These are phyloP conservation scores for Thomomys bottae DNA, from an alignment of 2,113 vertebrate genomes.

Conservation along the genomic window DNA sequence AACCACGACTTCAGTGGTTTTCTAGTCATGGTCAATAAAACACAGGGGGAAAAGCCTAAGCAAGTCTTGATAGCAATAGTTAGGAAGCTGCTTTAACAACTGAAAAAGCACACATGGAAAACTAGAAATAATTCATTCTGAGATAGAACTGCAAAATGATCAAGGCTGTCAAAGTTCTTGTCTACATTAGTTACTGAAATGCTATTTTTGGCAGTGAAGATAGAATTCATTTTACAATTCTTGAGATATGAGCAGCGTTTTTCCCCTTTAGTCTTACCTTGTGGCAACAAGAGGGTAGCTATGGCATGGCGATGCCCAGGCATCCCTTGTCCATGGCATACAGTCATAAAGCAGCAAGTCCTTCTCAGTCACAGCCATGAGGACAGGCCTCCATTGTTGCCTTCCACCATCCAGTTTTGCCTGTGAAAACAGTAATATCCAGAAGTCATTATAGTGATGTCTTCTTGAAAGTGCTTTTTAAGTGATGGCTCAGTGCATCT, in stretches of 20 bases:
- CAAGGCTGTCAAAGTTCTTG: slow-evolving; percentile 16
- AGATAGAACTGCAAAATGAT: slow-evolving; percentile 40
- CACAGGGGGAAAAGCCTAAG: neutral
- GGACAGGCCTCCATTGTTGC: slow-evolving; percentile 91
- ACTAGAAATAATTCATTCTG: slow-evolving; percentile 38
- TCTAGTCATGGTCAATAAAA: slow-evolving; percentile 67
- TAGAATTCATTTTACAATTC: slow-evolving; percentile 37
- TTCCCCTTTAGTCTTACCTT: slow-evolving; percentile 85
- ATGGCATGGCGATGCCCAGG: slow-evolving; percentile 93
- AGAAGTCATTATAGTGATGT: slow-evolving; percentile 26
- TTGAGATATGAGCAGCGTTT: neutral
- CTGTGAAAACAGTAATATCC: slow-evolving; percentile 79
- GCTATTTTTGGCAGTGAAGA: slow-evolving; percentile 20
- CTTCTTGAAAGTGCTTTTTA: neutral
- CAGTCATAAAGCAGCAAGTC: slow-evolving; percentile 95
- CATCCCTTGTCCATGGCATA: slow-evolving; percentile 94
- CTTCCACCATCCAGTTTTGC: slow-evolving; percentile 92
- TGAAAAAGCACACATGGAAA: slow-evolving; percentile 37
- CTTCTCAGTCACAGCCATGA: slow-evolving; percentile 96
- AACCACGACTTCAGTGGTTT: slow-evolving; percentile 68
- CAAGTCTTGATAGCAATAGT: slow-evolving; percentile 49
- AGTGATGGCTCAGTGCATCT: neutral
- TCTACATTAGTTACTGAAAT: slow-evolving; percentile 43
- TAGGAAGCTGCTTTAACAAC: slow-evolving; percentile 44
- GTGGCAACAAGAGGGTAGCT: slow-evolving; percentile 96